phyloP scores from a whole-genome alignment of 2,113 vertebrate species.

The Brevimyrus niger region DNA sequence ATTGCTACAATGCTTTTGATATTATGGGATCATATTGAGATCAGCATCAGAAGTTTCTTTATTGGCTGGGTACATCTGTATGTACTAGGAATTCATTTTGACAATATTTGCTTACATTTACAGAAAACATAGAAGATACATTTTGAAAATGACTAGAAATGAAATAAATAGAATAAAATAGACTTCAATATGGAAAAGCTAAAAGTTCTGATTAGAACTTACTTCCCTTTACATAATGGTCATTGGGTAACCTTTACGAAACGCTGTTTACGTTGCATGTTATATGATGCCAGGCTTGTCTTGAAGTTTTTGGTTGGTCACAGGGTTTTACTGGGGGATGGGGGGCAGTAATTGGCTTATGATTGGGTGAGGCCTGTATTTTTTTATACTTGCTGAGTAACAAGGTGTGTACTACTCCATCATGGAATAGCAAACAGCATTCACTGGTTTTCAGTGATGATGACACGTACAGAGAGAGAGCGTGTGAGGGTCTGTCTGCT shows the following conservation, averaged over 20 bases:
- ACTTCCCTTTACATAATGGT: background rate
- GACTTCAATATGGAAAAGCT: background rate
- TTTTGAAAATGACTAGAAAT: background rate
- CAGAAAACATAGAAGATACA: background rate
- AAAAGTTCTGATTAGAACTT: background rate
- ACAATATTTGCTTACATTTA: background rate
- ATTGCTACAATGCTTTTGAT: background rate
- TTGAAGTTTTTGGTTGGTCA: background rate
- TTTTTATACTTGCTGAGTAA: background rate
- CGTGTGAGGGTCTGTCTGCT: background rate
- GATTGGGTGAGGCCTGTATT: background rate
- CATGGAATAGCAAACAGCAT: background rate
- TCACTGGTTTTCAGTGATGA: background rate
- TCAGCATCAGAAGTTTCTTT: background rate
- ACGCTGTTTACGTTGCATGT: background rate
- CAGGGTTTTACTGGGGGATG: background rate
- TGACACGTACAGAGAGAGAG: background rate
- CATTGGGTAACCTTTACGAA: background rate
- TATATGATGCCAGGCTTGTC: background rate
- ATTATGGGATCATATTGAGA: background rate
- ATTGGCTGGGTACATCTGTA: background rate
- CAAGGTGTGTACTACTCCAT: background rate
- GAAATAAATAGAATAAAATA: background rate
- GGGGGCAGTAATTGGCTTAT: background rate
- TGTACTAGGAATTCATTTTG: background rate